These are phyloP conservation scores for Gymnocypris eckloni DNA, from an alignment of 2,797 vertebrate species.

Conservation along the genomic window DNA sequence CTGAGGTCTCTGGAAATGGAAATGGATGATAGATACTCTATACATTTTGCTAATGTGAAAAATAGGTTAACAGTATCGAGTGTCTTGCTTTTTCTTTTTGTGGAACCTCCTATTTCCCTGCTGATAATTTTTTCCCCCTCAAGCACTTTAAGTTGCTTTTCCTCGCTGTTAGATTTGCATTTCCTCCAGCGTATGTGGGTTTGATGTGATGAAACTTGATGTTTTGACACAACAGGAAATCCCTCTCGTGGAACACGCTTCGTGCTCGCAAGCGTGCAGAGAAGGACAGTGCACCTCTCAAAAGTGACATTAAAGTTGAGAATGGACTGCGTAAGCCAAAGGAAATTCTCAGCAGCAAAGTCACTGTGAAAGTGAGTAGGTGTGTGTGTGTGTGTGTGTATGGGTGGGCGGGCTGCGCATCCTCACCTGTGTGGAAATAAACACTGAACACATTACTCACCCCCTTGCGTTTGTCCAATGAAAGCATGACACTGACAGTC, in stretches of 20 bases:
- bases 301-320: constrained; percentile 81
- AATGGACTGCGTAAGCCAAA: constrained; percentile 89
- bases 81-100: neutral
- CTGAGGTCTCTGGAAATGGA: neutral
- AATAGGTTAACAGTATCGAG: neutral
- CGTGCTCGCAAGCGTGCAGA: constrained; percentile 96
- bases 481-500: constrained; percentile 6
- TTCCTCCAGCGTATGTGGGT: constrained; percentile 55
- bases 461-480: neutral
- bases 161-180: constrained; percentile 50
- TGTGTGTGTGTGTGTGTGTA: constrained; percentile 33
- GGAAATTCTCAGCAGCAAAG: constrained; percentile 91
- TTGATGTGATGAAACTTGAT: constrained; percentile 83
- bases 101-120: neutral
- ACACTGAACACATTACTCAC: neutral
- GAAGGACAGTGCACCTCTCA: constrained; percentile 83
- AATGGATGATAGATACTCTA: neutral
- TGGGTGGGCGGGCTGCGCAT: constrained; percentile 26
- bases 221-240: constrained; percentile 98
- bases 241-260: constrained; percentile 99
- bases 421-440: constrained; percentile 54
- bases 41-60: neutral
- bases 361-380: constrained; percentile 93
- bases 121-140: neutral
- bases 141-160: constrained; percentile 7